These are phyloP conservation scores for Orbicella faveolata DNA, from an alignment of 64 coral and sea anemone species.

Conservation along the genomic window DNA sequence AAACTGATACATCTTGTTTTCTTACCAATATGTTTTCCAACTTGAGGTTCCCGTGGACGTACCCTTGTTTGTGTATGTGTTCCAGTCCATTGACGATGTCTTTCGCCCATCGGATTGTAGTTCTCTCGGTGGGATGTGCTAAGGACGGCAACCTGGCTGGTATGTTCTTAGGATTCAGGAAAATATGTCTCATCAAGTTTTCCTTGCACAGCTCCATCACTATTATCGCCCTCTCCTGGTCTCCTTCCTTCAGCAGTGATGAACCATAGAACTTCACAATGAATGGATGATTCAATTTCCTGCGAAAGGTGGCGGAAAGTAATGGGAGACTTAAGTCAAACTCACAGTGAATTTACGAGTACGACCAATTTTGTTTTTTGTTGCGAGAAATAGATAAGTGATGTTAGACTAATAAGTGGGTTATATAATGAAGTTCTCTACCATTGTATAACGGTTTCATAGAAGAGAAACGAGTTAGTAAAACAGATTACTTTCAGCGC, in stretches of 20 bases:
- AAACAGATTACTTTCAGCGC: no score
- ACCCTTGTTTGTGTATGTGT: neutral
- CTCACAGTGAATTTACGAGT: neutral
- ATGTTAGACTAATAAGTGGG: no score
- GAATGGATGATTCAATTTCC: neutral
- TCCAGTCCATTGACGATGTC: neutral
- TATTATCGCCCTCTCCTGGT: neutral
- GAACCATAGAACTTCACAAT: neutral
- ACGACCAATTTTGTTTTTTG: no score
- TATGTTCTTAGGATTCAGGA: neutral
- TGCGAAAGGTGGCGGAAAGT: neutral
- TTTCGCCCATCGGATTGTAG: neutral
- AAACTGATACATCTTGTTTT: neutral
- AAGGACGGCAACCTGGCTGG: neutral
- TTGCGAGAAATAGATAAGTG: no score
- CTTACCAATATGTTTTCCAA: slow-evolving; percentile 60
- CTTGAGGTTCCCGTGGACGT: slow-evolving; percentile 34
- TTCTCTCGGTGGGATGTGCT: neutral
- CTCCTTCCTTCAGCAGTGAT: neutral
- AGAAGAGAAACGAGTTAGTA: no score
- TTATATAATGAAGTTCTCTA: no score
- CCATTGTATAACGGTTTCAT: no score
- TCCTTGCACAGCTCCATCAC: neutral
- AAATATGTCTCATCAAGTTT: neutral
- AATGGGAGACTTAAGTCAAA: no score